Conservation (phyloP, 2,888 invertebrate genomes). For the Andrena trimmerana region DNA sequence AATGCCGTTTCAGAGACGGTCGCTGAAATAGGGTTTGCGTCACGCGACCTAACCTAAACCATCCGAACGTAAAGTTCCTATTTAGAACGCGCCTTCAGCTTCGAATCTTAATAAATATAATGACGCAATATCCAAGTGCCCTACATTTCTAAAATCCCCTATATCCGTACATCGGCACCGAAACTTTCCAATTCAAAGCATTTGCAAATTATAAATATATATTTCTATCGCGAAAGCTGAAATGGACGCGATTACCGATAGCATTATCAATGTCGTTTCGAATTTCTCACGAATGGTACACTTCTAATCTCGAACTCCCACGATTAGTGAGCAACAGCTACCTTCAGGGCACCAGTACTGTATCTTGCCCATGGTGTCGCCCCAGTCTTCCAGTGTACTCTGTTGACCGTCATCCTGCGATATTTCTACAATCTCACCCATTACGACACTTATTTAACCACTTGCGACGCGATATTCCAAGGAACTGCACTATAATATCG, state of each 20-base stretch:
- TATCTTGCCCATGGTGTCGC: conserved; percentile 82
- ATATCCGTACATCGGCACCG: too few species aligned
- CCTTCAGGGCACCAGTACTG: conserved; percentile 84
- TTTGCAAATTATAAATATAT: background rate
- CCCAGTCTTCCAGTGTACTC: conserved; percentile 73
- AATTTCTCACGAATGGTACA: background rate
- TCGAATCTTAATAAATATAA: conserved; percentile 4
- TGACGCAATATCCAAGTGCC: too few species aligned
- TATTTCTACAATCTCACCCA: conserved; percentile 62
- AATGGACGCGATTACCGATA: conserved; percentile 3
- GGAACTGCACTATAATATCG: background rate
- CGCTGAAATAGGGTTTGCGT: conserved; percentile 41
- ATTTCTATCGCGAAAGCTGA: background rate
- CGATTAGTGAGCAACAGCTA: conserved; percentile 64
- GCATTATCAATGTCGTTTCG: background rate
- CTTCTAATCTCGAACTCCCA: conserved; percentile 33
- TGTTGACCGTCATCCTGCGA: conserved; percentile 52
- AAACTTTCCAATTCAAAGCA: too few species aligned
- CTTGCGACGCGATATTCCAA: background rate
- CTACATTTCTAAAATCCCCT: too few species aligned
- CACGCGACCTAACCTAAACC: conserved; percentile 43
- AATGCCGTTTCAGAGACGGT: conserved; percentile 33
- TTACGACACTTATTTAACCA: conserved; percentile 17
- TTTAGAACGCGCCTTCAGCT: background rate
- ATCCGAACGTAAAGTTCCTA: conserved; percentile 10